Percentiles rank a stretch among this genome's conserved stretches.
phyloP scores from a whole-genome alignment of 2,797 vertebrate genomes.

The Enteromius radiatus region DNA sequence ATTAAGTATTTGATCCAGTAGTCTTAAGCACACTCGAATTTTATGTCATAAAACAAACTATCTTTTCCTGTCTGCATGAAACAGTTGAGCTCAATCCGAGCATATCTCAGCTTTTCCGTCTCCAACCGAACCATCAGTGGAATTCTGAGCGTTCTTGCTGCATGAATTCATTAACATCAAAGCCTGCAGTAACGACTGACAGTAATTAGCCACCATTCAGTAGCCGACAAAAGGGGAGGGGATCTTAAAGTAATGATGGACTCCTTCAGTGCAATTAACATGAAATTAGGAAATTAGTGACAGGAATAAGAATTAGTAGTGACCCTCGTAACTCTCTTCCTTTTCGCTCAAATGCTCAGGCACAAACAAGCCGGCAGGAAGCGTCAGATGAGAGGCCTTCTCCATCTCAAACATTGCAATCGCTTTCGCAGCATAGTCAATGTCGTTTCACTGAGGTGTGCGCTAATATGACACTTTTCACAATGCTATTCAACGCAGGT shows the following conservation, averaged over 20 bases:
- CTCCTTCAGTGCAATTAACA: slow-evolving; percentile 63
- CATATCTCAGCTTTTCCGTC: slow-evolving; percentile 42
- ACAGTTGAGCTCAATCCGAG: slow-evolving; percentile 29
- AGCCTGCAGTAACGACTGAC: slow-evolving; percentile 56
- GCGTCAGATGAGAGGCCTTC: slow-evolving; percentile 1
- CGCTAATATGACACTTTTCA: slow-evolving; percentile 40
- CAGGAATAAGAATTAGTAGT: slow-evolving; percentile 62
- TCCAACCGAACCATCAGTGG: slow-evolving; percentile 47
- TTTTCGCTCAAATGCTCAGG: slow-evolving; percentile 28
- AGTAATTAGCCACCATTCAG: slow-evolving; percentile 62
- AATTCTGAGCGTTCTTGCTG: slow-evolving; percentile 50
- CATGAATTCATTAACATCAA: slow-evolving; percentile 57
- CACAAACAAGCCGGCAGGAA: slow-evolving; percentile 5
- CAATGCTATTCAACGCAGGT: slow-evolving; percentile 33
- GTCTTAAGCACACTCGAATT: background rate
- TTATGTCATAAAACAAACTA: background rate
- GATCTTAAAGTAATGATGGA: slow-evolving; percentile 46
- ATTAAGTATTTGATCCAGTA: background rate
- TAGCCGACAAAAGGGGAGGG: slow-evolving; percentile 52
- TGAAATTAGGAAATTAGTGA: slow-evolving; percentile 60
- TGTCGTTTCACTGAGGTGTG: slow-evolving; percentile 35
- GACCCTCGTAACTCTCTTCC: slow-evolving; percentile 54
- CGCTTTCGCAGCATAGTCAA: slow-evolving; percentile 15
- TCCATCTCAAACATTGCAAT: slow-evolving; percentile 4
- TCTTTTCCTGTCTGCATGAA: background rate